These are phyloP conservation scores for Gymnothorax javanicus DNA, from an alignment of 2,797 vertebrate genomes.

Conservation along the genomic window DNA sequence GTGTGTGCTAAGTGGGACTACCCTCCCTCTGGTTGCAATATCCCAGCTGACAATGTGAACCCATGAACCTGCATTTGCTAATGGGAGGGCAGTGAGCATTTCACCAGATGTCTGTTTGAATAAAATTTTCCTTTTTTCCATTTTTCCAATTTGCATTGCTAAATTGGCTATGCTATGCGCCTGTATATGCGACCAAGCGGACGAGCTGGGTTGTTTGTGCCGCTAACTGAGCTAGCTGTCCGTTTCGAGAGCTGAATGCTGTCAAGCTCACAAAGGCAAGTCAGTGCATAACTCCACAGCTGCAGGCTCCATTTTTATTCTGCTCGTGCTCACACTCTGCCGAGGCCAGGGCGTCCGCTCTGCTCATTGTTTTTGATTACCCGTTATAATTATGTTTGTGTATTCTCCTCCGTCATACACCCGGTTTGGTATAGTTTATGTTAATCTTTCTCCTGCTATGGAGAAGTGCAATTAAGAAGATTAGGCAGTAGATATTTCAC, in stretches of 20 bases:
- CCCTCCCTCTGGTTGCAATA: background rate
- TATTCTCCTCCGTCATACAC: background rate
- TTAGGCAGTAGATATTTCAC: background rate
- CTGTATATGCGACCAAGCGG: background rate
- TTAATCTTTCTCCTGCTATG: conserved; percentile 10
- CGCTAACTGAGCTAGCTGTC: background rate
- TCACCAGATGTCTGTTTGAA: conserved; percentile 4
- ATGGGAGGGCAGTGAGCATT: background rate
- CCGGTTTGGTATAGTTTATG: background rate
- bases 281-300: background rate
- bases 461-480: conserved; percentile 10
- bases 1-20: background rate
- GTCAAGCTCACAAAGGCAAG: background rate
- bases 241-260: background rate
- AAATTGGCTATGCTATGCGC: background rate
- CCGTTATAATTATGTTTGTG: conserved; percentile 2
- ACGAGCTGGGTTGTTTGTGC: background rate
- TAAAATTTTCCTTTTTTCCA: background rate
- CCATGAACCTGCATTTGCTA: background rate
- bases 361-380: background rate
- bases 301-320: background rate
- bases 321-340: background rate
- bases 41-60: background rate
- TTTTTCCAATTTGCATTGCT: background rate
- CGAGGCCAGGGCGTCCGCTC: background rate